phyloP scores from a whole-genome alignment of 2,797 vertebrate species.

The Clarias platycephalus region DNA sequence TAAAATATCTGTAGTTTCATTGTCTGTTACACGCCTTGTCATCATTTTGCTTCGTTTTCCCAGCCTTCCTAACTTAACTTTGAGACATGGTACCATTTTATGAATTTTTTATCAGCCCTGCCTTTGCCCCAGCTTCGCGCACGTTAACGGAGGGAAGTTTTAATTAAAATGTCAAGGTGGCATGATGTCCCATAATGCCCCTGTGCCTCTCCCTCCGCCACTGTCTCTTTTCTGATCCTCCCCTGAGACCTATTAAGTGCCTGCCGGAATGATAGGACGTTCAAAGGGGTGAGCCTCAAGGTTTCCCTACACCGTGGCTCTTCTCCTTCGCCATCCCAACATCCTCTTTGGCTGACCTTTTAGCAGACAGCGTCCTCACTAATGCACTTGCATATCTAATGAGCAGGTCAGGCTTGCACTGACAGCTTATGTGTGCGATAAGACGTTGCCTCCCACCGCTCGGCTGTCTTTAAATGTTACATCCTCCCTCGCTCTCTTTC shows the following conservation, averaged over 20 bases:
- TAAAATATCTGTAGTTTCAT: neutral
- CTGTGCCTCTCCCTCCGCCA: slow-evolving; percentile 56
- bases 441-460: slow-evolving; percentile 66
- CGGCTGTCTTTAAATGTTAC: slow-evolving; percentile 63
- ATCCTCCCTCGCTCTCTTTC: slow-evolving; percentile 51
- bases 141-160: slow-evolving; percentile 77
- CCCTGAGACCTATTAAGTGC: slow-evolving; percentile 79
- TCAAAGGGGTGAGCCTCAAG: slow-evolving; percentile 80
- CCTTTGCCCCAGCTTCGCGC: slow-evolving; percentile 68
- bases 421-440: slow-evolving; percentile 61
- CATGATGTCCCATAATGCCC: slow-evolving; percentile 77
- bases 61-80: neutral
- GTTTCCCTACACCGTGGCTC: slow-evolving; percentile 66
- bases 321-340: slow-evolving; percentile 67
- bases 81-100: slow-evolving; percentile 36
- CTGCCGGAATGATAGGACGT: slow-evolving; percentile 81
- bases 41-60: slow-evolving; percentile 21
- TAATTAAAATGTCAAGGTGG: slow-evolving; percentile 86
- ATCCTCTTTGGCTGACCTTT: slow-evolving; percentile 80
- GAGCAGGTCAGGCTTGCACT: slow-evolving; percentile 70
- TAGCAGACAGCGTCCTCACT: slow-evolving; percentile 77
- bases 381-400: slow-evolving; percentile 82
- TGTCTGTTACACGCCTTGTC: neutral
- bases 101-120: slow-evolving; percentile 65
- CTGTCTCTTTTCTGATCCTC: slow-evolving; percentile 74